A percentile compares a stretch with the other conserved stretches of the same genome.
Evolutionary conservation across 2,797 vertebrate species (phyloP).

Genomic region (Dendrocincla fuliginosa): DNA sequence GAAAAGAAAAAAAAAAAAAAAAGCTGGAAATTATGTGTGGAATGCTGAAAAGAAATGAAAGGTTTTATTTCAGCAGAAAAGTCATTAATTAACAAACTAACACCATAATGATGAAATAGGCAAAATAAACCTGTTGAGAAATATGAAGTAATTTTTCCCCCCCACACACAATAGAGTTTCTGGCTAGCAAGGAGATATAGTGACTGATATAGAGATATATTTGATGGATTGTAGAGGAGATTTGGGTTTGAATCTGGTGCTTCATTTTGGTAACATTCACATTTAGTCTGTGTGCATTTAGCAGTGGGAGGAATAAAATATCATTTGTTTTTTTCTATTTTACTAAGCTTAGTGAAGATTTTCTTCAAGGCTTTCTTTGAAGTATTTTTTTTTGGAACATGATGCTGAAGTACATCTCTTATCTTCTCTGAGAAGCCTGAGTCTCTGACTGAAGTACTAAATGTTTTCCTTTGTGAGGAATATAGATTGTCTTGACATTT

Average conservation of each 20-base stretch:
- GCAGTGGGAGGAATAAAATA: not conserved
- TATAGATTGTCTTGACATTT: conserved; percentile 36
- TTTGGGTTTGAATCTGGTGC: not conserved
- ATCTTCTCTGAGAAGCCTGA: not conserved
- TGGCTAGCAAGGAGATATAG: accelerated
- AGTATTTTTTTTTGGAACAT: not conserved
- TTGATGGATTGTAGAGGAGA: not conserved
- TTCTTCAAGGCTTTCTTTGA: not conserved
- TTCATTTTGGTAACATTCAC: not conserved
- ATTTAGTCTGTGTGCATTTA: not conserved
- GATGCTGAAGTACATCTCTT: not conserved
- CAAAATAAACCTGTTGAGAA: not conserved
- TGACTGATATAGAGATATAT: not conserved
- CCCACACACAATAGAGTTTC: not conserved
- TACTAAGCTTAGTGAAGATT: not conserved
- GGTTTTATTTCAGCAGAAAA: not conserved
- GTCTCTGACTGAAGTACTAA: not conserved
- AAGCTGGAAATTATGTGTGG: not conserved
- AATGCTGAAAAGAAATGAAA: not conserved
- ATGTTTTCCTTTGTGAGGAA: not conserved
- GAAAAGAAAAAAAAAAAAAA: not conserved
- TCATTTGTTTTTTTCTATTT: not conserved
- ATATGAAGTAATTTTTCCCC: not conserved
- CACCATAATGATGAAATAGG: not conserved
- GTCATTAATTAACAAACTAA: not conserved